Base-by-base conservation (phyloP, 2,113 vertebrate species). In the Ceratotherium simum region DNA sequence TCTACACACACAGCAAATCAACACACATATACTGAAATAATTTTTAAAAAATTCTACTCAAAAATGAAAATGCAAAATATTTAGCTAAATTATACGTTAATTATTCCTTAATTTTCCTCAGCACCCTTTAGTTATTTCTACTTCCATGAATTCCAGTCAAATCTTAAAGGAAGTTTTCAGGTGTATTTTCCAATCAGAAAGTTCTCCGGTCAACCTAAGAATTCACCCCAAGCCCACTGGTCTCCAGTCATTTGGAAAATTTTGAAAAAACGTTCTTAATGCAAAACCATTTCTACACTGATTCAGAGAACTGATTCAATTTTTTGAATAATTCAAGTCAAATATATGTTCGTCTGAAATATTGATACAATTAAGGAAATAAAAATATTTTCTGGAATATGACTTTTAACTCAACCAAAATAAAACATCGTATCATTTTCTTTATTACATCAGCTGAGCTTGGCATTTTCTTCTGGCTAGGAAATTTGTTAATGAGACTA, bases 341-440 rank as follows among this genome's bases (percentile, higher is more conserved):
- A 97, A 67, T 91, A 88, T 88, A 73, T 62, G 27, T 79, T 95
- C 67, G 8, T 18, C 39, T 92, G 42, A 70, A 94, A 86, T 95
- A 86, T 33, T 67, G 46, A 72, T 78, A 92, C 27, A 39, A 95
- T 76, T 90, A 94, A 93, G 46, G 13, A 91, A 83, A 90, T 70
- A 85, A 96, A 97, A 96, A 91, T 82, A 65, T 65, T 82, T 79
- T 60, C 31, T 75, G 18, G 5, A 94, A 84, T 81, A 70, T 69
- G 20, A 56, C 21, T 72, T 72, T 90, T 69, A 72, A 48, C 5
- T 17, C 36, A 96, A 94, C 8, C 76, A 94, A 95, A 97, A 89
- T 58, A 94, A 95, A 51, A 29, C 39, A 51, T 33, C 21, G 33
- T 6, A 64, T 31, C 33, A 8, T 92, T 54, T 70, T 75, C 64